Evolutionary conservation across 1,140 invertebrate species (phyloP), one percentile per base, ranked within the genome.

Genomic region (Rhyacophila brunnea): DNA sequence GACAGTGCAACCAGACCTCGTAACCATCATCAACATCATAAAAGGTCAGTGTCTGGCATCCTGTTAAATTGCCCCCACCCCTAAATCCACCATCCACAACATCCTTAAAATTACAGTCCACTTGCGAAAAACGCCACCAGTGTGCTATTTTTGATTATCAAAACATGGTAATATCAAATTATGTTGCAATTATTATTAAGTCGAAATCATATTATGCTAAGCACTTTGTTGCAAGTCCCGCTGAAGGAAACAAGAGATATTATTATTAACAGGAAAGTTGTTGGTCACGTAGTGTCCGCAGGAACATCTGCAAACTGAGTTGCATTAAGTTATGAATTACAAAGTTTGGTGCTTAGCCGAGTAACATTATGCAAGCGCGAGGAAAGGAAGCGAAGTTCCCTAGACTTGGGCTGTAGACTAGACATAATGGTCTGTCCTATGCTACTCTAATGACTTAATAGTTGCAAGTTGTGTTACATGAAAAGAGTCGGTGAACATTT

Each of bases 251-350:
- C 36, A 6, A 15, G 34, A 34, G 23, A 47, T 47, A 40, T 13
- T 32, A 13, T 49, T 49, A 57, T 57, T 49, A 49, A 32, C 19
- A n/a, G 46, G 18, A 46, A 60, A 59, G 62, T 56, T 60, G 57
- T 60, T 55, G 62, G 62, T 64, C 62, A 64, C 62, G 62, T 64
- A 57, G 57, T 59, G 62, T 55, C 47, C 57, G 32, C 51, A 13
- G 44, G 28, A 52, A 46, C 57, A 60, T 54, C 50, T 56, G 51
- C 46, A 17, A 52, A 18, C 35, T 14, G 47, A 53, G 47, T 56
- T 64, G 62, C 62, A 64, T 59, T 50, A 52, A 64, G 62, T 64
- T 64, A 64, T 64, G 62, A 59, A 64, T 64, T 60, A 57, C 62
- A 64, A 64, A 64, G 62, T 64, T 64, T 57, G 62, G 52, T 55